phyloP scores from a whole-genome alignment of 2,113 vertebrate genomes.

The Ancistrus triradiatus region DNA sequence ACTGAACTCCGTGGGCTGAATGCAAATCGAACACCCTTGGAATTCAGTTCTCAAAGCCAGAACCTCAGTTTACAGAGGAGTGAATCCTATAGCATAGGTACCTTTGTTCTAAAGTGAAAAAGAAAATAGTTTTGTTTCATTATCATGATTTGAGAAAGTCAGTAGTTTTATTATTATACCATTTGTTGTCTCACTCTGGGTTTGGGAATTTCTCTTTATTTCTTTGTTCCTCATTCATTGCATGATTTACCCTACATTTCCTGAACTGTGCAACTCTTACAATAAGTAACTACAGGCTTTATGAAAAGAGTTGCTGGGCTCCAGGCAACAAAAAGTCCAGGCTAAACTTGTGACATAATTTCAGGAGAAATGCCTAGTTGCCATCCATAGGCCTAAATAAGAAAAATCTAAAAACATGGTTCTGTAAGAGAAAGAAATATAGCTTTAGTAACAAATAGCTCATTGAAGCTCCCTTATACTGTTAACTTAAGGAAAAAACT shows the following conservation, averaged over 20 bases:
- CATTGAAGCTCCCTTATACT: too few relatives aligned
- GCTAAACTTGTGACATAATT: too few relatives aligned
- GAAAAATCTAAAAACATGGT: too few relatives aligned
- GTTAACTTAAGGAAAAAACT: too few relatives aligned
- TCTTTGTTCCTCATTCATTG: conserved; percentile 36
- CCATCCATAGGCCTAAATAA: too few relatives aligned
- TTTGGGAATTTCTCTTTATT: conserved; percentile 25
- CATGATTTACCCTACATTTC: conserved; percentile 17
- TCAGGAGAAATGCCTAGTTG: too few relatives aligned
- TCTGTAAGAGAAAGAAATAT: too few relatives aligned
- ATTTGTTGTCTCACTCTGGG: not conserved
- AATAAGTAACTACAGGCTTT: not conserved
- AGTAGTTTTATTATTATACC: too few relatives aligned
- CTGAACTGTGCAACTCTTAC: not conserved
- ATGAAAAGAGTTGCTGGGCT: not conserved
- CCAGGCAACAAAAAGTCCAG: too few relatives aligned
- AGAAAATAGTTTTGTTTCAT: too few relatives aligned
- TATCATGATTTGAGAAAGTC: too few relatives aligned
- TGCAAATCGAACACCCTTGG: conserved; percentile 47
- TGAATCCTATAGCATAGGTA: not conserved
- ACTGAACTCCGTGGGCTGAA: conserved; percentile 53
- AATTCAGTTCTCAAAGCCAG: conserved; percentile 59
- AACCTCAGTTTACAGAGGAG: conserved; percentile 25
- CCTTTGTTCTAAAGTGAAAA: not conserved
- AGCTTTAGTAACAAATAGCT: too few relatives aligned